A percentile compares a stretch with the other conserved stretches of the same genome.
Conservation (phyloP, 2,113 vertebrate species). For the Lasiurus cinereus region DNA sequence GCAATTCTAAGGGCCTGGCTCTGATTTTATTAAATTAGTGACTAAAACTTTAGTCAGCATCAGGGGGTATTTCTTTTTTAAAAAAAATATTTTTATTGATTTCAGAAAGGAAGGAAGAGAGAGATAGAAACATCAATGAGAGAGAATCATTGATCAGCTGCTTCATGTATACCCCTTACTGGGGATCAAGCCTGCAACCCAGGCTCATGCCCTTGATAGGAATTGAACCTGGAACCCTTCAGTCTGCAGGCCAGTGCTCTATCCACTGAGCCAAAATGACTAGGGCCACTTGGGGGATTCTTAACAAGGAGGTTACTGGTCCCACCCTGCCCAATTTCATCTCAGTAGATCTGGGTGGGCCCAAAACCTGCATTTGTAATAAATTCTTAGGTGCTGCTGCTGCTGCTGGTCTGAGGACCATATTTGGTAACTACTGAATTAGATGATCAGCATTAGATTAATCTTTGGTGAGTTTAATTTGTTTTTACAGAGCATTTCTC, state of each 20-base stretch:
- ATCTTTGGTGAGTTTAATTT: not conserved
- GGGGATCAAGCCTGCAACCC: too few relatives aligned
- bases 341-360: not conserved
- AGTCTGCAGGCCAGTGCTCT: accelerated
- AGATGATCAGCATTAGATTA: not conserved
- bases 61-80: not conserved
- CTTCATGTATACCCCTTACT: too few relatives aligned
- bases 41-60: not conserved
- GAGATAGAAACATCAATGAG: too few relatives aligned
- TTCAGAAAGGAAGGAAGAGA: not conserved
- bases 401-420: not conserved
- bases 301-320: not conserved
- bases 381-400: not conserved
- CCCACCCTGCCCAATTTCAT: not conserved
- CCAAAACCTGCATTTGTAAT: not conserved
- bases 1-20: not conserved
- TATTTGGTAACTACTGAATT: not conserved
- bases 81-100: too few relatives aligned
- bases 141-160: too few relatives aligned
- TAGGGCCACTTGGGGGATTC: not conserved
- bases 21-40: not conserved
- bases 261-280: not conserved
- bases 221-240: not conserved
- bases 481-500: not conserved
- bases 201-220: not conserved